A percentile compares a stretch with the other conserved stretches of the same genome.
phyloP scores from a whole-genome alignment of 2,797 vertebrate species.

The Myripristis murdjan region DNA sequence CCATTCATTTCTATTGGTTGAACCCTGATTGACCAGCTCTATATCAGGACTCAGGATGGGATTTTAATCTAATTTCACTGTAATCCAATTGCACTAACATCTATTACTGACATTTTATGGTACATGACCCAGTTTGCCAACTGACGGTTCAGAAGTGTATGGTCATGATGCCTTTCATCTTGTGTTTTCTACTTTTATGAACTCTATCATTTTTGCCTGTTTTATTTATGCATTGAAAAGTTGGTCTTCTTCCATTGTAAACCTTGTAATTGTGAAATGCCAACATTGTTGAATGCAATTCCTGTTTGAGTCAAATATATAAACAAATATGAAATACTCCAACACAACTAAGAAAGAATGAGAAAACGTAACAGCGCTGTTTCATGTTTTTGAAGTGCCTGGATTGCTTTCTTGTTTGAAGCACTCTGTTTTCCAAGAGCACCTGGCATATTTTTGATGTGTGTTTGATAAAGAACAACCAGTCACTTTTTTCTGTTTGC shows the following conservation, averaged over 20 bases:
- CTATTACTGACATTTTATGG: conserved; percentile 3
- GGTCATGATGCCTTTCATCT: not conserved
- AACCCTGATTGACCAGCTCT: not conserved
- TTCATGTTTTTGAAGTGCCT: no score
- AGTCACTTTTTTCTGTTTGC: no score
- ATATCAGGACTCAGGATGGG: not conserved
- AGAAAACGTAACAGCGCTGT: no score
- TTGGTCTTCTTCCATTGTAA: not conserved
- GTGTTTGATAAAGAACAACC: no score
- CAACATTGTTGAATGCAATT: not conserved
- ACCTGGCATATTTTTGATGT: no score
- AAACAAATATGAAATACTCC: not conserved
- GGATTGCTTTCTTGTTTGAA: no score
- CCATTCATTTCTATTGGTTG: not conserved
- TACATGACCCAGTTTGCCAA: not conserved
- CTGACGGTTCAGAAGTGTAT: not conserved
- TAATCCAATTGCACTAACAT: not conserved
- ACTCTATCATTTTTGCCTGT: not conserved
- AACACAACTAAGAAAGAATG: no score
- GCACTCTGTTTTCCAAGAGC: no score
- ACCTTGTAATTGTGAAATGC: not conserved
- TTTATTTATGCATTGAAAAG: not conserved
- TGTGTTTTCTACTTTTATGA: conserved; percentile 2
- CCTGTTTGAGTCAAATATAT: not conserved
- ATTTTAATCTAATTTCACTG: not conserved